phyloP scores from a whole-genome alignment of 2,888 invertebrate species.

The Erebia palarica region DNA sequence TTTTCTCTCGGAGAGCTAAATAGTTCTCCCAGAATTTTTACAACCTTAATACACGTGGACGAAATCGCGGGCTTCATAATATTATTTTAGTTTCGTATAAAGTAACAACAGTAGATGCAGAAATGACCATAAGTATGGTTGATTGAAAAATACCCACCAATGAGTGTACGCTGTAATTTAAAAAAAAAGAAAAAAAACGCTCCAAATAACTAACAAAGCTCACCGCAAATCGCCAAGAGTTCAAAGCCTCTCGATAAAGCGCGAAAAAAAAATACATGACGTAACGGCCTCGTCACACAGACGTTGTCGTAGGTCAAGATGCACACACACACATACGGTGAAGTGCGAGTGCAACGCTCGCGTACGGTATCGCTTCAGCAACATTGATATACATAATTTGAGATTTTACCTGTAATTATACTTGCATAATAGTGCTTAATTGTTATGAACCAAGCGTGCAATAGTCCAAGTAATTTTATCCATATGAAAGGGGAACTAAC shows the following conservation, averaged over 20 bases:
- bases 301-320: constrained; percentile 58
- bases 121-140: too few species aligned
- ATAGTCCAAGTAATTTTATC: too few species aligned
- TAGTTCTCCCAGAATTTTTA: too few species aligned
- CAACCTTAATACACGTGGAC: too few species aligned
- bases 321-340: constrained; percentile 42
- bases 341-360: constrained; percentile 62
- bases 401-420: not conserved
- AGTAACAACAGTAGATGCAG: too few species aligned
- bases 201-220: constrained; percentile 17
- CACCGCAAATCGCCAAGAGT: constrained; percentile 27
- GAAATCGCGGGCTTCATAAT: too few species aligned
- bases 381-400: constrained; percentile 22
- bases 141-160: too few species aligned
- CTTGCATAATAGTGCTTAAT: not conserved
- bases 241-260: constrained; percentile 24
- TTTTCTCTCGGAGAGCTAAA: too few species aligned
- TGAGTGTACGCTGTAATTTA: too few species aligned
- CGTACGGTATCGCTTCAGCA: constrained; percentile 65
- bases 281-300: constrained; percentile 54
- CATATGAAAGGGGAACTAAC: too few species aligned
- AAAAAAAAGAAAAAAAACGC: not conserved
- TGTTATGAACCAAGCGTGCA: too few species aligned
- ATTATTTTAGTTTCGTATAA: too few species aligned
- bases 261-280: constrained; percentile 55